Conservation (phyloP, 2,888 invertebrate species). For the Cetonia aurata region DNA sequence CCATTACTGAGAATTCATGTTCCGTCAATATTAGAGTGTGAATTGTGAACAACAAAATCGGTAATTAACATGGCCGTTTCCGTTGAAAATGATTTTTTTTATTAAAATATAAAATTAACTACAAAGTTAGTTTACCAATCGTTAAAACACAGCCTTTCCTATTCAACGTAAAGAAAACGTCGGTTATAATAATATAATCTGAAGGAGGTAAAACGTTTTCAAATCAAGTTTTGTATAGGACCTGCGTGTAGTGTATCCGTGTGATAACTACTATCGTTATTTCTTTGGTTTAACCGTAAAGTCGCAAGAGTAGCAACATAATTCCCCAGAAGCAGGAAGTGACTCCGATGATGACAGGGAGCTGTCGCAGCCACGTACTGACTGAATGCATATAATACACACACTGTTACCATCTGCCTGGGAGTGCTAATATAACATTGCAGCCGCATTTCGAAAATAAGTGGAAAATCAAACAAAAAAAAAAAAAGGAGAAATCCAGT, state of each 20-base stretch:
- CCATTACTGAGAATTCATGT: not conserved
- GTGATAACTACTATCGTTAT: constrained; percentile 34
- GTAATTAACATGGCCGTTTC: too few species aligned
- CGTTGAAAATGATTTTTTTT: too few species aligned
- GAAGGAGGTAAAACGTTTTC: constrained; percentile 20
- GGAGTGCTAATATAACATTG: constrained; percentile 67
- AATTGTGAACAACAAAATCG: too few species aligned
- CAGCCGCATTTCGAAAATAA: constrained; percentile 54
- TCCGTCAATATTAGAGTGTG: too few species aligned
- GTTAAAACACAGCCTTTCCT: constrained; percentile 35
- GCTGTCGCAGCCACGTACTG: constrained; percentile 73
- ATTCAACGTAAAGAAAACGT: constrained; percentile 13
- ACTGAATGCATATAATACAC: constrained; percentile 66
- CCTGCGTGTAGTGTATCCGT: constrained; percentile 45
- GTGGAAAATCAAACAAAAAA: constrained; percentile 30
- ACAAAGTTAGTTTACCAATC: constrained; percentile 17
- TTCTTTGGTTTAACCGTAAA: constrained; percentile 67
- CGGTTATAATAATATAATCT: not conserved
- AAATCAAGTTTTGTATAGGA: constrained; percentile 38
- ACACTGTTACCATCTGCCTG: constrained; percentile 63
- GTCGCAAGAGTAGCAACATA: constrained; percentile 79
- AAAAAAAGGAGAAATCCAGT: constrained; percentile 36
- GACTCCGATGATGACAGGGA: constrained; percentile 89
- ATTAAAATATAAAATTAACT: constrained; percentile 14
- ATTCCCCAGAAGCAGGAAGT: constrained; percentile 92